Percentiles rank a stretch among this genome's conserved stretches.
Conservation (phyloP, 1,140 invertebrate species). For the Melanaphis sacchari region DNA sequence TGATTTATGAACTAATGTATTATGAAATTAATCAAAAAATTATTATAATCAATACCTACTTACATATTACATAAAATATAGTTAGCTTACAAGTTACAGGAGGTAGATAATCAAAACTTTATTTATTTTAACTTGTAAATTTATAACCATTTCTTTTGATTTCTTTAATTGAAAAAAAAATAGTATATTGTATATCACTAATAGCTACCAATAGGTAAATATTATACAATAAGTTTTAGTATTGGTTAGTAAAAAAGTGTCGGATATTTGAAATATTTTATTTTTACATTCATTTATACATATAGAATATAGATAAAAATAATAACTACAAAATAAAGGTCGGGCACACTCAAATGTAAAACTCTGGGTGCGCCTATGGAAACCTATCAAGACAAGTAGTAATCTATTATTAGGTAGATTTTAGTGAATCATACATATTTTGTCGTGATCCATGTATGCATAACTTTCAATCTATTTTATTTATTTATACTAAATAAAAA, state of each 20-base stretch:
- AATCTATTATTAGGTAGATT: too few species aligned
- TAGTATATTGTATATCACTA: not conserved
- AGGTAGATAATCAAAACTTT: not conserved
- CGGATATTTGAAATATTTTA: not conserved
- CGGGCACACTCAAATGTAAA: constrained; percentile 16
- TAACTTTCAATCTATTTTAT: too few species aligned
- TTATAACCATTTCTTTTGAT: too few species aligned
- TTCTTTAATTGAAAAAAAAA: too few species aligned
- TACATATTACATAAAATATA: not conserved
- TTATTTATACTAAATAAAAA: too few species aligned
- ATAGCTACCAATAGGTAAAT: not conserved
- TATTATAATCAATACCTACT: not conserved
- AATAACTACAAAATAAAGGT: not conserved
- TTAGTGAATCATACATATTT: too few species aligned
- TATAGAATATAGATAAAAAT: too few species aligned
- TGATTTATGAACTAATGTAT: not conserved
- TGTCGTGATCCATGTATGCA: too few species aligned
- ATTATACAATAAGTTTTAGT: not conserved
- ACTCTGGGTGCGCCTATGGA: not conserved
- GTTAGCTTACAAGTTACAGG: not conserved
- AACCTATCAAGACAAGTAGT: too few species aligned
- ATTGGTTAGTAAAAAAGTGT: not conserved
- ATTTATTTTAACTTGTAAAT: not conserved
- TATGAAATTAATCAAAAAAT: not conserved
- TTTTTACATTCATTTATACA: not conserved